Evolutionary conservation across 1,140 invertebrate species (phyloP).

Genomic region (Helicoverpa armigera): DNA sequence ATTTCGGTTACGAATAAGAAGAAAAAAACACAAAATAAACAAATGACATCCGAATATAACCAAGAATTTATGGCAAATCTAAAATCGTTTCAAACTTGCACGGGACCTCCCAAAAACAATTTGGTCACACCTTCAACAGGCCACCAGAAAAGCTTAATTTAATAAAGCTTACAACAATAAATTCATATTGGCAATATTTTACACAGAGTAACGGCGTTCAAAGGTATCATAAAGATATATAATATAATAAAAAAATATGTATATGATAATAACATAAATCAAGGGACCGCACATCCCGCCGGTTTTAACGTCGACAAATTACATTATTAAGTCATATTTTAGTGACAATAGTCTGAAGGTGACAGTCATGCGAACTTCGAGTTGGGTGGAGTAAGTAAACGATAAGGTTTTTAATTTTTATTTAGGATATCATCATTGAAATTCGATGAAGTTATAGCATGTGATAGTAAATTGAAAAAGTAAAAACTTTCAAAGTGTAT

Average conservation of each 20-base stretch:
- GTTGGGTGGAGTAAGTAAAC: too few relatives aligned
- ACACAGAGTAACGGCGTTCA: conserved; percentile 17
- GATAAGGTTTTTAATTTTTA: too few relatives aligned
- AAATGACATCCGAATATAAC: too few relatives aligned
- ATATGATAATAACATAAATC: conserved; percentile 35
- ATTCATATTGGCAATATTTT: conserved; percentile 25
- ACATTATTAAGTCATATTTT: conserved; percentile 20
- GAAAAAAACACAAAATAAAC: too few relatives aligned
- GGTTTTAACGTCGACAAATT: conserved; percentile 48
- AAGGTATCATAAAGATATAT: conserved; percentile 24
- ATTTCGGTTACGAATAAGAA: too few relatives aligned
- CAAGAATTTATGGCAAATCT: too few relatives aligned
- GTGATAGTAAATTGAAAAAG: too few relatives aligned
- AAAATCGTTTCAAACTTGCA: too few relatives aligned
- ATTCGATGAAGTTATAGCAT: too few relatives aligned
- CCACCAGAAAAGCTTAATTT: conserved; percentile 28
- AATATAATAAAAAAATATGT: not conserved
- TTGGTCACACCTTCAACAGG: not conserved
- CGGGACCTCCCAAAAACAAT: not conserved
- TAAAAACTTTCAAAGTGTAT: too few relatives aligned
- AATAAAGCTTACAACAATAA: conserved; percentile 30
- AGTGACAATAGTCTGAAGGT: not conserved
- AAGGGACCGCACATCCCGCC: conserved; percentile 10
- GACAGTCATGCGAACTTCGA: too few relatives aligned
- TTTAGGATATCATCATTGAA: too few relatives aligned